Evolutionary conservation across 2,113 vertebrate species (phyloP).

Genomic region (Xerus inauris): DNA sequence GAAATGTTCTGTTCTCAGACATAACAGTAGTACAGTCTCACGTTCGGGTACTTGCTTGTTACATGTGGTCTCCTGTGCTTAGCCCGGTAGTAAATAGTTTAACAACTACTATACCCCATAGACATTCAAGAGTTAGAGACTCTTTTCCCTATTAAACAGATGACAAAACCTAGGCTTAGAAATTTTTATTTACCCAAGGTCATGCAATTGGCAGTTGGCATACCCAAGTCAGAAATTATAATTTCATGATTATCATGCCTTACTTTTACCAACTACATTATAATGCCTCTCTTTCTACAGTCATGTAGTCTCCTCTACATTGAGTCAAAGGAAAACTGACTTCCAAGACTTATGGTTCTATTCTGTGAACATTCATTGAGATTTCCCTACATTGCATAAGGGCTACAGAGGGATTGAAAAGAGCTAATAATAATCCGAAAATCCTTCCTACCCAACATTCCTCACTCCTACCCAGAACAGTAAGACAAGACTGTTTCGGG

Average conservation of each 20-base stretch:
- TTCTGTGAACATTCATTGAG: not conserved
- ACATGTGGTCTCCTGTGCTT: not conserved
- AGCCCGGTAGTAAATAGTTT: not conserved
- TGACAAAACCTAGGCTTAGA: not conserved
- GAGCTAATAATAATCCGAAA: not conserved
- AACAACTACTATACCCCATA: not conserved
- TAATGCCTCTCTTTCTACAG: not conserved
- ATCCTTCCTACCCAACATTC: not conserved
- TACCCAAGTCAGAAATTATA: not conserved
- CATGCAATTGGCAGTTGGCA: not conserved
- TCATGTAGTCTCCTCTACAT: not conserved
- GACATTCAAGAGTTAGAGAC: not conserved
- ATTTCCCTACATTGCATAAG: not conserved
- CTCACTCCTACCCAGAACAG: not conserved
- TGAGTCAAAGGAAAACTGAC: not conserved
- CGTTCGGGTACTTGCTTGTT: not conserved
- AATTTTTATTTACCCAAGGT: not conserved
- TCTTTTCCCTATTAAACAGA: not conserved
- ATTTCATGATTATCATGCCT: not conserved
- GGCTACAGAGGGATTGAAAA: not conserved
- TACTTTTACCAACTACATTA: not conserved
- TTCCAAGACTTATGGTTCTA: not conserved
- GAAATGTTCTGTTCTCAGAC: not conserved
- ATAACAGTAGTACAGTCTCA: not conserved
- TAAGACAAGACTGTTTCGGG: no score